Evolutionary conservation across 2,113 vertebrate species (phyloP), one percentile per base, ranked within the genome.

Genomic region (Oxyruncus cristatus): DNA sequence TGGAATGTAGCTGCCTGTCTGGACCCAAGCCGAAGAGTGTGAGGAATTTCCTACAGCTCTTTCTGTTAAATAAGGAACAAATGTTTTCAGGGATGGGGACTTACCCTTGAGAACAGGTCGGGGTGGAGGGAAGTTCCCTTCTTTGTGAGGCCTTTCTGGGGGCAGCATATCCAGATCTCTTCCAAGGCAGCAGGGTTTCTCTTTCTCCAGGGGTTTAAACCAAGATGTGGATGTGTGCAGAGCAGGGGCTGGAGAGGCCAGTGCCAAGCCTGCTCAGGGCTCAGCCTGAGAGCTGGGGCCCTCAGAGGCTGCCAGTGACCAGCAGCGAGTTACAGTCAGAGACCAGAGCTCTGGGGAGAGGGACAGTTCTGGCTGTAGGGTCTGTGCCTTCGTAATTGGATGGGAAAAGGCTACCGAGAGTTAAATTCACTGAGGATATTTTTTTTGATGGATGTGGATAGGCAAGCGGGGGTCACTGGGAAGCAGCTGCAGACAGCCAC

Each of bases 1-100:
- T 83, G 72, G 79, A 88, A 84, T 75, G 93, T 46, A 19, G 83
- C 73, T 95, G 88, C 85, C 72, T 85, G 32, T 32, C 79, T 95
- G 91, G 79, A 71, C 19, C 76, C 50, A 71, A 86, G 91, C 83
- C 1, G 4, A 80, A 86, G 86, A 71, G 86, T 24, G 72, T 39
- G n/a, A 81, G 84, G 74, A 58, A 87, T 95, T 97, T 94, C 78
- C 85, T 94, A 83, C 72, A 65, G 67, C 49, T 73, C 85, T 80
- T 72, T 65, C 75, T 52, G 39, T 92, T 85, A 88, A 93, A 93
- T 70, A 66, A 89, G 42, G 88, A 93, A 72, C 92, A 90, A 80
- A 88, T 88, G 85, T 77, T 93, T 84, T 67, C 46, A 53, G 59
- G 12, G 92, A 49, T 62, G 44, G 44, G 42, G 56, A 47, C 90